These are phyloP conservation scores for Cantharis nigra DNA, from an alignment of 2,888 invertebrate genomes.

Conservation along the genomic window DNA sequence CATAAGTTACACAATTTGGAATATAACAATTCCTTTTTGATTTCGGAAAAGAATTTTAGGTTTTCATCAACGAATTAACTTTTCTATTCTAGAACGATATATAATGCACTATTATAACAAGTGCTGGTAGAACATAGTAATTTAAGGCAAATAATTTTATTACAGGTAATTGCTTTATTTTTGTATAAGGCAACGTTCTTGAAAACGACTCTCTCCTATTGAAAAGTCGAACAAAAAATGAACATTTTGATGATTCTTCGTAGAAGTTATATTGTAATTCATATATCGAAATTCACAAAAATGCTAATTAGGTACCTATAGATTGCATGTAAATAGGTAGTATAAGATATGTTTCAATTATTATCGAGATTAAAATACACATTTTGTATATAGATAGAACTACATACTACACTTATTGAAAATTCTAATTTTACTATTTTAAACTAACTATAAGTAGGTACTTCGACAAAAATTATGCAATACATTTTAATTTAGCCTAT, in stretches of 20 bases:
- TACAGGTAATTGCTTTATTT: neutral
- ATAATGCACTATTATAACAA: neutral
- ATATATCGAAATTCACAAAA: neutral
- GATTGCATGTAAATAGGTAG: neutral
- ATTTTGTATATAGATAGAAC: neutral
- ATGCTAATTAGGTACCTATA: neutral
- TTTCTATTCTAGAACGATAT: neutral
- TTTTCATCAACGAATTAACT: neutral
- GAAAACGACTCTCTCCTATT: neutral
- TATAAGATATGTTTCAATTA: neutral
- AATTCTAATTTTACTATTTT: neutral
- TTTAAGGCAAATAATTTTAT: constrained; percentile 3
- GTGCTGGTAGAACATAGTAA: neutral
- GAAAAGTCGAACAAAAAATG: neutral
- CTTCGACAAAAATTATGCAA: neutral
- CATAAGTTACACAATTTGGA: constrained; percentile 26
- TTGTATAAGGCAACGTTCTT: neutral
- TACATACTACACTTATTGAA: neutral
- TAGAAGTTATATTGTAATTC: neutral
- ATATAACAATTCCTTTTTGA: constrained; percentile 16
- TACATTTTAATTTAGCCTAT: neutral
- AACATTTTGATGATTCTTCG: neutral
- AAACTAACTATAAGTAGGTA: neutral
- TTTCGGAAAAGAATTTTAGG: neutral
- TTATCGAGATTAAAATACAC: neutral